Evolutionary conservation across 2,888 invertebrate genomes (phyloP).

Genomic region (Polymixis flavicincta): DNA sequence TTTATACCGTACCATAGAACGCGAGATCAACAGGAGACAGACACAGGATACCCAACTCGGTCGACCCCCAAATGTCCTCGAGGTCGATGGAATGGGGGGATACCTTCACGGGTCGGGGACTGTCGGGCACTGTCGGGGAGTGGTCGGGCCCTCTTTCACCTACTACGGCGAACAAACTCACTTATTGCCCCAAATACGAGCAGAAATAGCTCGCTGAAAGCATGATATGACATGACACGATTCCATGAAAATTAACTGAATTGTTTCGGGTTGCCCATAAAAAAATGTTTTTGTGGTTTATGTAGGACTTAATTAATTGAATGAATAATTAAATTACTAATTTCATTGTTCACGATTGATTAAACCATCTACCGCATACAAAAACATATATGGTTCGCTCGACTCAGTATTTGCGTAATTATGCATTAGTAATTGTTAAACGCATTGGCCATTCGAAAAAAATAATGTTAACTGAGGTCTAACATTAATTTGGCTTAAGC

Average conservation of each 20-base stretch:
- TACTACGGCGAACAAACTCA: slow-evolving; percentile 44
- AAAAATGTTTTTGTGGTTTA: not conserved
- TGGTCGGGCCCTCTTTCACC: slow-evolving; percentile 31
- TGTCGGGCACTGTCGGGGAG: slow-evolving; percentile 31
- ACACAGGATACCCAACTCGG: slow-evolving; percentile 19
- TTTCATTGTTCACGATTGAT: not conserved
- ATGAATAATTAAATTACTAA: too few species aligned
- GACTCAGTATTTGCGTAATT: too few species aligned
- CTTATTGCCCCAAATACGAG: slow-evolving; percentile 30
- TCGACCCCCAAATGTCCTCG: slow-evolving; percentile 56
- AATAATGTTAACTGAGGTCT: too few species aligned
- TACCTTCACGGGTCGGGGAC: slow-evolving; percentile 36
- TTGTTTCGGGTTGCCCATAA: not conserved
- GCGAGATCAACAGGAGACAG: slow-evolving; percentile 38
- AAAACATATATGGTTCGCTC: too few species aligned
- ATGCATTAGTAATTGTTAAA: too few species aligned
- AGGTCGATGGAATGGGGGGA: slow-evolving; percentile 54
- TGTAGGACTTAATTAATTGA: not conserved
- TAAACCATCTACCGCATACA: too few species aligned
- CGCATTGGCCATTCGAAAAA: too few species aligned
- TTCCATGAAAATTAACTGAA: slow-evolving; percentile 3
- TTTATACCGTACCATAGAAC: slow-evolving; percentile 13
- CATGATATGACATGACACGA: not conserved
- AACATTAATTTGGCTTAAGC: too few species aligned
- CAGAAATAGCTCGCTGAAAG: slow-evolving; percentile 15